Evolutionary conservation across 2,113 vertebrate species (phyloP).

Genomic region (Cavia aperea): DNA sequence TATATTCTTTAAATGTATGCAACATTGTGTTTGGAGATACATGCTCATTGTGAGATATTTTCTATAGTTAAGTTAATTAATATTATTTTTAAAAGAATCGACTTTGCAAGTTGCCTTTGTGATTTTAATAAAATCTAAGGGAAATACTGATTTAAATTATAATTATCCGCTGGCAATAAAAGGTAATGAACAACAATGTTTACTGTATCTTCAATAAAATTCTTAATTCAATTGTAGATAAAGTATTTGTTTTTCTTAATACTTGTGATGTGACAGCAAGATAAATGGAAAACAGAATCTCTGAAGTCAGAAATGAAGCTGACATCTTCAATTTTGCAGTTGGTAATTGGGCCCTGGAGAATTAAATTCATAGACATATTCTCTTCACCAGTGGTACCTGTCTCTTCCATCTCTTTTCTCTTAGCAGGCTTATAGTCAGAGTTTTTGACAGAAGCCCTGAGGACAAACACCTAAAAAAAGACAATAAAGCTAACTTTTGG

Average conservation of each 20-base stretch:
- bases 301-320: constrained; percentile 51
- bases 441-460: constrained; percentile 65
- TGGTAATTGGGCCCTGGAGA: constrained; percentile 75
- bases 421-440: constrained; percentile 39
- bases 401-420: constrained; percentile 17
- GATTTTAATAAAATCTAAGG: constrained; percentile 20
- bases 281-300: constrained; percentile 53
- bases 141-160: constrained; percentile 29
- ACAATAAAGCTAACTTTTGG: neutral
- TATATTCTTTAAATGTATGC: neutral
- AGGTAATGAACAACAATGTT: constrained; percentile 11
- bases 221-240: neutral
- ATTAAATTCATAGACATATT: constrained; percentile 49
- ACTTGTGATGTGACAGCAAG: constrained; percentile 47
- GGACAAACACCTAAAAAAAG: constrained; percentile 55
- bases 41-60: neutral
- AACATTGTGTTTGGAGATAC: neutral
- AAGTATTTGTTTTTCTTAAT: constrained; percentile 30
- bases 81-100: neutral
- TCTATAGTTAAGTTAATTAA: neutral
- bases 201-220: constrained; percentile 12
- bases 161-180: constrained; percentile 23
- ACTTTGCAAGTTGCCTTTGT: neutral
- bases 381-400: neutral
- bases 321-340: constrained; percentile 58